A percentile compares a stretch with the other conserved stretches of the same genome.
These are phyloP conservation scores for Mellilla xanthometata DNA, from an alignment of 2,888 invertebrate genomes.

Conservation along the genomic window DNA sequence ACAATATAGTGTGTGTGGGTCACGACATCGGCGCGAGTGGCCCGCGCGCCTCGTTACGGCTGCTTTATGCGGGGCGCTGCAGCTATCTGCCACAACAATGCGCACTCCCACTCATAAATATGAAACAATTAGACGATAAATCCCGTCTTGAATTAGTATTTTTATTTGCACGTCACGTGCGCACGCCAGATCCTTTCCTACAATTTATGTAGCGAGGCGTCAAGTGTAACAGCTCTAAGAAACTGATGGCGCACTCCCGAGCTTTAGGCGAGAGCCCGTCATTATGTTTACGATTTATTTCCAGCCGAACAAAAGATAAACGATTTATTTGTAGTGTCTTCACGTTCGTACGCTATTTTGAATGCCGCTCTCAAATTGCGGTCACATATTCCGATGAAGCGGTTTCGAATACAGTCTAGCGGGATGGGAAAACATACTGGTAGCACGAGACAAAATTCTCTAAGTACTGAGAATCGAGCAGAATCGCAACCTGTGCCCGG, in stretches of 20 bases:
- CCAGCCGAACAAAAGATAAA: slow-evolving; percentile 45
- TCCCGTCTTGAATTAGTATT: slow-evolving; percentile 68
- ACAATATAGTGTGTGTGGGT: slow-evolving; percentile 43
- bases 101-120: slow-evolving; percentile 64
- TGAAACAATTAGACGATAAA: slow-evolving; percentile 74
- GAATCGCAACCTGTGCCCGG: slow-evolving; percentile 56
- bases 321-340: slow-evolving; percentile 41
- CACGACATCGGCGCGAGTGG: slow-evolving; percentile 53
- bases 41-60: slow-evolving; percentile 49
- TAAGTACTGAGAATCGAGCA: slow-evolving; percentile 35
- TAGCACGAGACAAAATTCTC: slow-evolving; percentile 25
- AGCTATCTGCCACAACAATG: slow-evolving; percentile 63
- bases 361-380: slow-evolving; percentile 16
- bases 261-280: slow-evolving; percentile 59
- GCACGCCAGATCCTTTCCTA: slow-evolving; percentile 51
- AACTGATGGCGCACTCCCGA: slow-evolving; percentile 62
- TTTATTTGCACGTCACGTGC: slow-evolving; percentile 76
- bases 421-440: slow-evolving; percentile 16
- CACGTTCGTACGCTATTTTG: slow-evolving; percentile 20
- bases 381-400: slow-evolving; percentile 17
- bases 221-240: slow-evolving; percentile 69
- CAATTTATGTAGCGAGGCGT: slow-evolving; percentile 70
- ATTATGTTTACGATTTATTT: slow-evolving; percentile 67
- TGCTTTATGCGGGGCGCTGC: slow-evolving; percentile 56
- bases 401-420: slow-evolving; percentile 16